These are phyloP conservation scores for Olivierus martensii DNA, from an alignment of 1,140 invertebrate species.

Conservation along the genomic window DNA sequence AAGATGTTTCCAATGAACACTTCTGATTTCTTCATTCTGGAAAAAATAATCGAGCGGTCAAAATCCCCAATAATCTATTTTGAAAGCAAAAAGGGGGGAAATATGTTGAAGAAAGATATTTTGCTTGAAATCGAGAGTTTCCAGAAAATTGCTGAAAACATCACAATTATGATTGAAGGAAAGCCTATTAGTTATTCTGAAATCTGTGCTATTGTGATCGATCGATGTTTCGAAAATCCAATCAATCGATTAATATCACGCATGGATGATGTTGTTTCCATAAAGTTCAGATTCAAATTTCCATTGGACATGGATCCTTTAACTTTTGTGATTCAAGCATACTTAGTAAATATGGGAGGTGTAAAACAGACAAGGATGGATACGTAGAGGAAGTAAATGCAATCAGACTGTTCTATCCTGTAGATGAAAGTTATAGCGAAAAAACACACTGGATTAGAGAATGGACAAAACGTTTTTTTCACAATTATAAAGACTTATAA, in stretches of 20 bases:
- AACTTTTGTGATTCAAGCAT: conserved; percentile 63
- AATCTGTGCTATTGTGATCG: conserved; percentile 66
- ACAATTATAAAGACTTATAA: conserved; percentile 54
- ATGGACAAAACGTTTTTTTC: conserved; percentile 74
- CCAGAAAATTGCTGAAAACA: conserved; percentile 58
- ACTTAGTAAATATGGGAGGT: conserved; percentile 73
- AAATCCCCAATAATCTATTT: no score
- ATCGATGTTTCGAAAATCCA: conserved; percentile 61
- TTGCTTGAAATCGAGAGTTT: conserved; percentile 61
- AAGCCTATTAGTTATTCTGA: conserved; percentile 41
- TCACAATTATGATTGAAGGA: conserved; percentile 37
- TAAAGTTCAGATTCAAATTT: conserved; percentile 53
- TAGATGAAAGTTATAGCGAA: conserved; percentile 59
- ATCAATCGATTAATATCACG: conserved; percentile 54
- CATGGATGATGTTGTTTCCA: conserved; percentile 65
- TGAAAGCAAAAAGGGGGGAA: no score
- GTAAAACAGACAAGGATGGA: conserved; percentile 52
- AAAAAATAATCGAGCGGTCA: no score
- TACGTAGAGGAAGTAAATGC: conserved; percentile 58
- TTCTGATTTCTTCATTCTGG: no score
- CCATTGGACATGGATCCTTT: conserved; percentile 74
- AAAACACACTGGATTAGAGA: conserved; percentile 52
- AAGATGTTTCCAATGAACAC: no score
- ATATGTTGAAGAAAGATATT: conserved; percentile 55
- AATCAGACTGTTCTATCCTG: conserved; percentile 69